A percentile compares a stretch with the other conserved stretches of the same genome.
These are phyloP conservation scores for Eunapius fragilis DNA, from an alignment of 37 sponge, comb jelly and placozoan genomes.

Conservation along the genomic window DNA sequence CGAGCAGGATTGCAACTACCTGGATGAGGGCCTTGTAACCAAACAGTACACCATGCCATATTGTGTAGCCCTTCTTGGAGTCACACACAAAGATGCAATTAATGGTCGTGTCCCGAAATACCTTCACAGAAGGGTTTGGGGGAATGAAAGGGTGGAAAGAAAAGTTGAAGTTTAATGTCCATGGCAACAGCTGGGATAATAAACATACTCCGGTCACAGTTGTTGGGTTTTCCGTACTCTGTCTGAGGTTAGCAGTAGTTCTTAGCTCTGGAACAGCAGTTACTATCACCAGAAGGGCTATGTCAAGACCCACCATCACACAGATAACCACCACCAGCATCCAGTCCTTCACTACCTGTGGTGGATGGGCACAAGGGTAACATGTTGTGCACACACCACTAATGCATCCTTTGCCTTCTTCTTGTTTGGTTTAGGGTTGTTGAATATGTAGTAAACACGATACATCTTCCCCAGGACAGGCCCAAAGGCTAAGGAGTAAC, in stretches of 20 bases:
- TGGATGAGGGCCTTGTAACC: slow-evolving; percentile 34
- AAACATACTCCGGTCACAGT: slow-evolving; percentile 9
- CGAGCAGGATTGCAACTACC: slow-evolving; percentile 13
- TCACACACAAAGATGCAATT: slow-evolving; percentile 19
- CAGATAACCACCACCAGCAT: neutral
- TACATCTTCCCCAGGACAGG: slow-evolving; percentile 11
- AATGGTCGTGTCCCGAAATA: neutral
- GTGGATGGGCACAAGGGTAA: too few relatives aligned
- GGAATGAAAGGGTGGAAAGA: too few relatives aligned
- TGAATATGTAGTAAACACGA: slow-evolving; percentile 20
- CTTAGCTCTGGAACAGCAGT: neutral
- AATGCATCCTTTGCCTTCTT: neutral
- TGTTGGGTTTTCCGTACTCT: neutral
- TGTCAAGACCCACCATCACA: neutral
- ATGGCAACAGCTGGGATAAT: neutral
- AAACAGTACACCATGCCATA: slow-evolving; percentile 7
- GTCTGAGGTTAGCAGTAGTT: neutral
- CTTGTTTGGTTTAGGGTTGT: slow-evolving; percentile 2
- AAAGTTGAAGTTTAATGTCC: neutral
- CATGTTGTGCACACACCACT: too few relatives aligned
- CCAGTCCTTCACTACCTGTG: slow-evolving; percentile 12
- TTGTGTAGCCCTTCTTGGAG: neutral
- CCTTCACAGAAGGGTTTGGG: neutral
- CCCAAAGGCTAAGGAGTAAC: slow-evolving; percentile 21
- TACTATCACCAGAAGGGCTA: neutral